Conservation (phyloP, 2,113 vertebrate species). For the Phrynocephalus versicolor region DNA sequence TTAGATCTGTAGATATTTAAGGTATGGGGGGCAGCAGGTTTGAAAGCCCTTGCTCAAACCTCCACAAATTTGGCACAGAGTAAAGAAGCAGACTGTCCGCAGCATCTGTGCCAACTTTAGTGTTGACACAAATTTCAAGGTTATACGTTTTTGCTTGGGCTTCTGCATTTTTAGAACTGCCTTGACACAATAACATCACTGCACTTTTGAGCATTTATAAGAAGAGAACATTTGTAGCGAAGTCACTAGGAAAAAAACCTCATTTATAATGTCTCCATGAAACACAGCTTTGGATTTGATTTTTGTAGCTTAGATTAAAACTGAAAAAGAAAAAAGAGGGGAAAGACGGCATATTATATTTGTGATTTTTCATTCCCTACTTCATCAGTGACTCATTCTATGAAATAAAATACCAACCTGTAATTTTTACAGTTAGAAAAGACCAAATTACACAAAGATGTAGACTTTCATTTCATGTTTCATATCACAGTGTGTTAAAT, state of each 20-base stretch:
- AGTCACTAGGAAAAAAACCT: background rate
- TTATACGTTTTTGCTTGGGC: no score
- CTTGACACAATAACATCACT: no score
- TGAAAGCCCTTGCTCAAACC: no score
- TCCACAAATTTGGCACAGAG: no score
- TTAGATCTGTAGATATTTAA: no score
- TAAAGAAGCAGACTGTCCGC: no score
- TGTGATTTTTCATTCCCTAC: slow-evolving; percentile 54
- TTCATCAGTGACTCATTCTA: slow-evolving; percentile 66
- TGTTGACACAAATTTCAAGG: no score
- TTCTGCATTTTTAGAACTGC: no score
- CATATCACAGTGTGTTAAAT: slow-evolving; percentile 60
- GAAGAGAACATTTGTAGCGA: background rate
- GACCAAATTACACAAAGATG: slow-evolving; percentile 50
- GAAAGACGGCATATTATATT: slow-evolving; percentile 36
- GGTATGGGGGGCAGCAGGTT: no score
- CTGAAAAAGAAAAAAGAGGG: background rate
- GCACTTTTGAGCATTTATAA: no score
- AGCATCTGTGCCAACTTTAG: no score
- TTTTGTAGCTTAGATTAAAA: background rate
- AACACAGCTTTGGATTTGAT: no score
- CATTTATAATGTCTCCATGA: background rate
- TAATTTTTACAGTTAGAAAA: slow-evolving; percentile 61
- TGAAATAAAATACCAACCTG: slow-evolving; percentile 58
- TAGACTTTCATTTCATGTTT: slow-evolving; percentile 58